Base-by-base conservation (phyloP, 2,797 vertebrate species). In the Lophius americanus region DNA sequence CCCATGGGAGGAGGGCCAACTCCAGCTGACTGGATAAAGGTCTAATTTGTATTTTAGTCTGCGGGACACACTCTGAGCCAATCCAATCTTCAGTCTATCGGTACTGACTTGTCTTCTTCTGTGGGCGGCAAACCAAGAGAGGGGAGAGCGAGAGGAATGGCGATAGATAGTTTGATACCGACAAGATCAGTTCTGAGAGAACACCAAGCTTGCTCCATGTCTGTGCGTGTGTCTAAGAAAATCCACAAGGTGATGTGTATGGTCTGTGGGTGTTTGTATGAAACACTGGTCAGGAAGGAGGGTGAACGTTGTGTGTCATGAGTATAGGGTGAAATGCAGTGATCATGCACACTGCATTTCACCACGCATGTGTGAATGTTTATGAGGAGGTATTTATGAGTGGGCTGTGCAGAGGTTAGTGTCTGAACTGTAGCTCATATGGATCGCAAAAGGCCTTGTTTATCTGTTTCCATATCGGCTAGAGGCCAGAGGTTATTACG, bases 11-110 rank as follows among this genome's bases (percentile, higher is more conserved):
- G 61, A 69, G 62, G 76, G 83, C 90, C 85, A 89, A 83, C 81
- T 90, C 88, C 86, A 88, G 84, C 82, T 87, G 85, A 88, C 78
- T 78, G 75, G 79, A 86, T 79, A 78, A 86, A 81, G 79, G 83
- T 55, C 79, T 82, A 84, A 88, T 91, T 89, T 90, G 83, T 85
- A 84, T 91, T 87, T 87, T 53, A 78, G 82, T 89, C 84, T 82
- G 80, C 76, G 78, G 91, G 88, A 91, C 87, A 83, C 14, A 64
- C 80, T 86, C 61, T 52, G 64, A 91, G 91, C 81, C 77, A 70
- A 81, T 85, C 85, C 88, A 89, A 82, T 83, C 83, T 87, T 89
- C 81, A 86, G 90, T 85, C 89, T 80, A 81, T 53, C 82, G 76
- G 83, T 84, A 82, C 72, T 86, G 84, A 84, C 86, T 91, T 78